Evolutionary conservation across 2,113 vertebrate species (phyloP).

Genomic region (Planiliza haematocheilus): DNA sequence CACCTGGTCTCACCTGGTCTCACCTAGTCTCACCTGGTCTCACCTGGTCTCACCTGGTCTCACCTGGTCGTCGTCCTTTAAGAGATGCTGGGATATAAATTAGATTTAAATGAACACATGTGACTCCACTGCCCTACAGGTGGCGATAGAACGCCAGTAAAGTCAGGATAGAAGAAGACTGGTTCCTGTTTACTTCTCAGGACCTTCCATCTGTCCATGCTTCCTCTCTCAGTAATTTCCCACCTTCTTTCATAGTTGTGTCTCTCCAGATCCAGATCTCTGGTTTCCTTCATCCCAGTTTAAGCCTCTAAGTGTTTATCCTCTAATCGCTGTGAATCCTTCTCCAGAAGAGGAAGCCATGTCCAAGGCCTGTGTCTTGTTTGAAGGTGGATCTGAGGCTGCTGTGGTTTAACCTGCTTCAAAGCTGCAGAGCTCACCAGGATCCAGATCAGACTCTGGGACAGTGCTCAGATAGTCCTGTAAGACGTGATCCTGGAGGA

Average conservation of each 20-base stretch:
- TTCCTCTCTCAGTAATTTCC: neutral
- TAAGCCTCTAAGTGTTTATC: conserved; percentile 26
- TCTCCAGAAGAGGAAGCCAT: neutral
- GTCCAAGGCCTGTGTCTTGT: conserved; percentile 43
- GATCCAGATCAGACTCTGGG: conserved; percentile 26
- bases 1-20: too few species aligned
- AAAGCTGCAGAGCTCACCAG: conserved; percentile 24
- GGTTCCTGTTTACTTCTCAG: neutral
- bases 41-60: too few species aligned
- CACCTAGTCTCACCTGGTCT: too few species aligned
- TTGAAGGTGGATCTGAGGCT: conserved; percentile 21
- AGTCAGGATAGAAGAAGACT: neutral
- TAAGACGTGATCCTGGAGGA: too few species aligned
- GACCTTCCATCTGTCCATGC: neutral
- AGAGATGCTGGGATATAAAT: conserved; percentile 1
- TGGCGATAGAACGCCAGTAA: neutral
- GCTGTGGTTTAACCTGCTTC: conserved; percentile 35
- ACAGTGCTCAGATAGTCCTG: too few species aligned
- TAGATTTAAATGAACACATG: neutral
- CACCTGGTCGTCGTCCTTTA: too few species aligned
- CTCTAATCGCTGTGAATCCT: conserved; percentile 48
- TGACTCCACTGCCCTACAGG: too few species aligned
- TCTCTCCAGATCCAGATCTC: neutral
- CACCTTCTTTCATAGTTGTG: too few species aligned
- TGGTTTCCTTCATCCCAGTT: conserved; percentile 24